phyloP scores from a whole-genome alignment of 2,888 invertebrate species.

The Epistrophe eligans region DNA sequence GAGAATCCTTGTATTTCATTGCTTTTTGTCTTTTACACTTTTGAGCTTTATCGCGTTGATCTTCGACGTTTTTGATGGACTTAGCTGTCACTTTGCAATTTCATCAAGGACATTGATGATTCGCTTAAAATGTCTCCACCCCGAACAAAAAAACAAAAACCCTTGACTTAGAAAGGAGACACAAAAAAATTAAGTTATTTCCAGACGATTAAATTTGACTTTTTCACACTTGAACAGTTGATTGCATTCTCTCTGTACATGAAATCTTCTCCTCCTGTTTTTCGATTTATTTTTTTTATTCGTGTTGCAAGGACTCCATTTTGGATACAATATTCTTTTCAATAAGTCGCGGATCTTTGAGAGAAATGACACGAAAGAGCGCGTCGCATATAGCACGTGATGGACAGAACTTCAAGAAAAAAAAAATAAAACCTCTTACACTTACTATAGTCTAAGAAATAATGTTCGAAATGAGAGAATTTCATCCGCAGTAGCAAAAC shows the following conservation, averaged over 20 bases:
- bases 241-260: constrained; percentile 69
- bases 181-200: constrained; percentile 77
- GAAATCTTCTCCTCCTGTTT: constrained; percentile 14
- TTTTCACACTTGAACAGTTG: constrained; percentile 75
- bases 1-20: constrained; percentile 36
- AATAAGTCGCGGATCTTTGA: constrained; percentile 59
- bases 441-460: background rate
- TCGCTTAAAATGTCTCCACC: constrained; percentile 28
- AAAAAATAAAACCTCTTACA: background rate
- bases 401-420: constrained; percentile 14
- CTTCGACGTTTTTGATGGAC: constrained; percentile 59
- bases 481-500: too few relatives aligned
- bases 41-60: constrained; percentile 66
- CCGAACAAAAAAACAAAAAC: constrained; percentile 2
- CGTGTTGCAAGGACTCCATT: constrained; percentile 23
- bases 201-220: constrained; percentile 78
- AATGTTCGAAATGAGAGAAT: too few relatives aligned
- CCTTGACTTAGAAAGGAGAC: constrained; percentile 11
- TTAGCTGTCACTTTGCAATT: constrained; percentile 43
- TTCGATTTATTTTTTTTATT: constrained; percentile 33
- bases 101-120: constrained; percentile 21
- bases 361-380: constrained; percentile 35
- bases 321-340: constrained; percentile 67
- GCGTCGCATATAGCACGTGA: constrained; percentile 45
- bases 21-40: constrained; percentile 44